These are phyloP conservation scores for Eremobia ochroleuca DNA, from an alignment of 2,888 invertebrate genomes.

Conservation along the genomic window DNA sequence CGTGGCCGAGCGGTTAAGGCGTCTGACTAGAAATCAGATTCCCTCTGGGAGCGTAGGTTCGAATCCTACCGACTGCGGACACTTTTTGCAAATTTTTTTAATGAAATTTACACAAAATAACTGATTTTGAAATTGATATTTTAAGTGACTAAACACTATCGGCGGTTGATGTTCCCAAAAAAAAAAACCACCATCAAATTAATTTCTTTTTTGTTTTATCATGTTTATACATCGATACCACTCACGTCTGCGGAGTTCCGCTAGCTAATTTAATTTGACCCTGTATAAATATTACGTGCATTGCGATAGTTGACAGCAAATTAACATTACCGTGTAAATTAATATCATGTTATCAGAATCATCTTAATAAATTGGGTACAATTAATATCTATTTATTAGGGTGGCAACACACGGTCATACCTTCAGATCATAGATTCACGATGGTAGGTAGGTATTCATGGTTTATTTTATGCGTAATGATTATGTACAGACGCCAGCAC, in stretches of 20 bases:
- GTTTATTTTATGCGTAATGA: not conserved
- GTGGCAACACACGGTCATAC: constrained; percentile 8
- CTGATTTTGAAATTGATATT: too few species aligned
- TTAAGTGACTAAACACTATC: too few species aligned
- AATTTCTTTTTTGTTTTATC: too few species aligned
- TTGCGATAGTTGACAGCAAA: constrained; percentile 24
- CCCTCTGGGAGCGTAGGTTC: constrained; percentile 97
- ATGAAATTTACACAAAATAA: too few species aligned
- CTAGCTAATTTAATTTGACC: not conserved
- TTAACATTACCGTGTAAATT: constrained; percentile 46
- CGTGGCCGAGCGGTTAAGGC: constrained; percentile 97
- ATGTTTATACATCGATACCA: not conserved
- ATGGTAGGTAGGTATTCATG: not conserved
- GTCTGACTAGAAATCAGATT: constrained; percentile 97
- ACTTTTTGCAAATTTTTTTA: constrained; percentile 29
- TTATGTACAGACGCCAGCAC: too few species aligned
- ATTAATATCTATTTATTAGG: constrained; percentile 31
- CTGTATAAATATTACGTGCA: constrained; percentile 4
- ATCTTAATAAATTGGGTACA: constrained; percentile 37
- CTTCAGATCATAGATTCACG: not conserved
- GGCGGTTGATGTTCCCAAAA: too few species aligned
- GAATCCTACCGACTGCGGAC: constrained; percentile 96
- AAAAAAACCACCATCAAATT: too few species aligned
- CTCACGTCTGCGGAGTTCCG: not conserved
- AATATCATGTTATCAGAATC: constrained; percentile 32